Conservation (phyloP, 1,140 invertebrate species). For the Ceratosolen solmsi region DNA sequence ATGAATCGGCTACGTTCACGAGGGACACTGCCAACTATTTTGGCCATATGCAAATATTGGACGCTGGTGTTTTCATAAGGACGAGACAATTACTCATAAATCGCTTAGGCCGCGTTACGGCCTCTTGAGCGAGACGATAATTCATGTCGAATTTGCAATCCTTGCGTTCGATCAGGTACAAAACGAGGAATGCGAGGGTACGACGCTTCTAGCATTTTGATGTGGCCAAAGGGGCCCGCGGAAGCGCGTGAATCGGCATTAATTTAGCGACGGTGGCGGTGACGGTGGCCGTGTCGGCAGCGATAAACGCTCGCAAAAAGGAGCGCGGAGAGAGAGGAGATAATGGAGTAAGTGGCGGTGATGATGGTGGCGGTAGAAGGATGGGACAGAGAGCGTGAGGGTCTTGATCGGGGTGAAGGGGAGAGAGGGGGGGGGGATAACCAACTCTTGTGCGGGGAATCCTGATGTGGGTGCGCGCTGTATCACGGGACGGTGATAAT, state of each 20-base stretch:
- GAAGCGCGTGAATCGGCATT: too few species aligned
- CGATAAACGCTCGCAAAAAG: too few species aligned
- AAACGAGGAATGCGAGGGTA: background rate
- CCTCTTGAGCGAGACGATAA: background rate
- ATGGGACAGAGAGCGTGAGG: too few species aligned
- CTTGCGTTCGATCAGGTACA: background rate
- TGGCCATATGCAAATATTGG: background rate
- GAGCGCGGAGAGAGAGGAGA: too few species aligned
- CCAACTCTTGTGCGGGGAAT: too few species aligned
- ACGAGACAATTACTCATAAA: slow-evolving; percentile 17
- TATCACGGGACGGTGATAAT: background rate
- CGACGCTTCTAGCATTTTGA: background rate
- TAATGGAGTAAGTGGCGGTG: too few species aligned
- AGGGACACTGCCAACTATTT: background rate
- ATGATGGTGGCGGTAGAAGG: too few species aligned
- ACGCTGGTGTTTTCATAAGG: background rate
- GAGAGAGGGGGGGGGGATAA: too few species aligned
- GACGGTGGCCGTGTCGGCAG: too few species aligned
- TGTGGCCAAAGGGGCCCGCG: background rate
- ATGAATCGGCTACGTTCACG: background rate
- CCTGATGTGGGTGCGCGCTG: background rate
- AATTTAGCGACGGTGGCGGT: too few species aligned
- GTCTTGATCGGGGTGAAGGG: too few species aligned
- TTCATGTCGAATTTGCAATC: background rate
- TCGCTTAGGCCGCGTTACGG: background rate